Base-by-base conservation (phyloP, 2,797 vertebrate species). In the Arremon brunneinucha region DNA sequence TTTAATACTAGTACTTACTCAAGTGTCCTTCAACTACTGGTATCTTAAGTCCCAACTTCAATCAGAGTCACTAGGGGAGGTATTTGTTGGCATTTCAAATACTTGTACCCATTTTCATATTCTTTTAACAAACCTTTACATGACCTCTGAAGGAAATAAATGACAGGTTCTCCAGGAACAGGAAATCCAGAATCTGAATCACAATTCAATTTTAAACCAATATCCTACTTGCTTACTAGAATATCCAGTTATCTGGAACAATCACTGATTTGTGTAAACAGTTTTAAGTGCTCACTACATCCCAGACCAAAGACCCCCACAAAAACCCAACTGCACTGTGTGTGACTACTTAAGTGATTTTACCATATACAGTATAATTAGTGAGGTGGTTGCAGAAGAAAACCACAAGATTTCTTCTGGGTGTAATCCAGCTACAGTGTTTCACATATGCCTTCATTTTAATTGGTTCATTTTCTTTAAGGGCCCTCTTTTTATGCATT, bases 361-460 rank as follows among this genome's bases (percentile, higher is more conserved):
- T 64, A 83, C 12, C 80, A 60, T 19, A 60, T 34, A 83, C 9
- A 1, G 0, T 43, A 26, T 3, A 79, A 53, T 50, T 71, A 75
- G 52, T 53, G 37, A 90, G 53, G 76, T 70, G 52, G 68, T 44
- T 64, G 57, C 88, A 95, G 90, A 90, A 95, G 80, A 94, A 95
- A 94, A 63, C 5, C 11, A 5, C 13, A 49, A 19, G 69, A 86
- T 75, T 90, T 86, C 86, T 92, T 91, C 93, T 89, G 57, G 72
- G 70, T 95, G 86, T 84, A 93, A 96, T 89, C 70, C 70, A 91
- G 67, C 59, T 78, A 69, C 34, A 22, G 2, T 26, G 23, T 77
- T 85, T 83, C 52, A 68, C 44, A 39, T 43, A 46, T 9, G 11
- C 14, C 41, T 89, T 85, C 14, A 12, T 63, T 83, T n/a, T 52